Conservation (phyloP, 2,797 vertebrate genomes). For the Silurus lanzhouensis region DNA sequence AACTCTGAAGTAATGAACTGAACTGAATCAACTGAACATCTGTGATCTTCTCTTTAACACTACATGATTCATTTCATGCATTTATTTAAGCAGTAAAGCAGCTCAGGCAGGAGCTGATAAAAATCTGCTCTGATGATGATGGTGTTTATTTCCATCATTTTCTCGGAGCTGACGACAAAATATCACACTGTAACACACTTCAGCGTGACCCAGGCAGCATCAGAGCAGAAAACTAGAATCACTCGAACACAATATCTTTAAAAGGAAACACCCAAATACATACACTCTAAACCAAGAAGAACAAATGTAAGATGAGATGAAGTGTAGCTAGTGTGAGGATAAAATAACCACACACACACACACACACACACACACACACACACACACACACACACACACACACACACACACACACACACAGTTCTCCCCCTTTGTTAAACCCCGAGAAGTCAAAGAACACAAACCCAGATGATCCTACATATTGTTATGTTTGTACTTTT, state of each 20-base stretch:
- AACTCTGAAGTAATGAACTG: neutral
- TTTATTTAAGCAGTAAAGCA: neutral
- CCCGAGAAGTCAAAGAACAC: neutral
- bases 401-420: neutral
- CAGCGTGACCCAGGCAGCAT: no score
- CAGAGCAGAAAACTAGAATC: neutral
- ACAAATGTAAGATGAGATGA: neutral
- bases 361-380: neutral
- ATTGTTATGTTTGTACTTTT: neutral
- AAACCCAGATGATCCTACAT: constrained; percentile 13
- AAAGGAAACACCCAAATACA: neutral
- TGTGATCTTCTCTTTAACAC: neutral
- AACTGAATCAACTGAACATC: neutral
- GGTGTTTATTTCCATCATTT: no score
- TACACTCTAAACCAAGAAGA: no score
- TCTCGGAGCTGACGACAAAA: no score
- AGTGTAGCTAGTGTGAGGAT: neutral
- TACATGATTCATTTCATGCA: neutral
- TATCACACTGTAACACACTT: no score
- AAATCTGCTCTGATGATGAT: neutral
- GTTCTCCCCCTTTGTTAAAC: neutral
- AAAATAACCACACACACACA: neutral
- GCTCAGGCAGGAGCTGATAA: neutral
- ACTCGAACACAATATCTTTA: neutral
- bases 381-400: neutral